Evolutionary conservation across 1,140 invertebrate species (phyloP).

Genomic region (Penaeus chinensis): DNA sequence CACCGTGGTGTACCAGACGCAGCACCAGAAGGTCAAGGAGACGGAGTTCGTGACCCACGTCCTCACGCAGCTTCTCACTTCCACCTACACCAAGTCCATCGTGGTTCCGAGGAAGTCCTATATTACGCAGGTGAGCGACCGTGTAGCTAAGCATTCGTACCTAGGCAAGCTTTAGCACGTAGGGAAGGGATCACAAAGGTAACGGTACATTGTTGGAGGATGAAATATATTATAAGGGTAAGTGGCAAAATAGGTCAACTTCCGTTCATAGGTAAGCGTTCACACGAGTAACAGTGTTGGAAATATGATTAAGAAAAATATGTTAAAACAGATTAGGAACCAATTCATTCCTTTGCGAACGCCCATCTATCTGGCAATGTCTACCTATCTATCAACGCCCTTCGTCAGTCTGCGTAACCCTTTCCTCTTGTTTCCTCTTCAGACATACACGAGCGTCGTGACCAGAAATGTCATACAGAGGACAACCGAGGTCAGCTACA

Average conservation of each 20-base stretch:
- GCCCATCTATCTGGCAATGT: too few relatives aligned
- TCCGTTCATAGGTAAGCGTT: too few relatives aligned
- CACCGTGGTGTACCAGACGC: constrained; percentile 21
- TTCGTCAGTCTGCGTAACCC: neutral
- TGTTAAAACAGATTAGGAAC: too few relatives aligned
- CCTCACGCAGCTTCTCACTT: neutral
- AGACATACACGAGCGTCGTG: constrained; percentile 4
- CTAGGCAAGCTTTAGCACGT: too few relatives aligned
- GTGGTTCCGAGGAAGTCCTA: constrained; percentile 17
- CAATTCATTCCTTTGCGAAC: too few relatives aligned
- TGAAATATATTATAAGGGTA: too few relatives aligned
- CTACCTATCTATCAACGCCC: neutral
- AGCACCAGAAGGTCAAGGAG: constrained; percentile 16
- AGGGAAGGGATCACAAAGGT: too few relatives aligned
- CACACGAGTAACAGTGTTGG: too few relatives aligned
- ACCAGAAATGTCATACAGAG: constrained; percentile 35
- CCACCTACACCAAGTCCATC: constrained; percentile 38
- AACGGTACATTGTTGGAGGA: too few relatives aligned
- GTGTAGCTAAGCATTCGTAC: neutral
- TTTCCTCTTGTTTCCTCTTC: neutral
- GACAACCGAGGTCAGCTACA: constrained; percentile 35
- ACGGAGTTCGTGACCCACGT: constrained; percentile 26
- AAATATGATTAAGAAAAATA: too few relatives aligned
- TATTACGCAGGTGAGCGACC: constrained; percentile 18
- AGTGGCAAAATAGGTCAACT: too few relatives aligned